Evolutionary conservation across 2,797 vertebrate species (phyloP), one percentile per base, ranked within the genome.

Genomic region (Lutjanus campechanus): DNA sequence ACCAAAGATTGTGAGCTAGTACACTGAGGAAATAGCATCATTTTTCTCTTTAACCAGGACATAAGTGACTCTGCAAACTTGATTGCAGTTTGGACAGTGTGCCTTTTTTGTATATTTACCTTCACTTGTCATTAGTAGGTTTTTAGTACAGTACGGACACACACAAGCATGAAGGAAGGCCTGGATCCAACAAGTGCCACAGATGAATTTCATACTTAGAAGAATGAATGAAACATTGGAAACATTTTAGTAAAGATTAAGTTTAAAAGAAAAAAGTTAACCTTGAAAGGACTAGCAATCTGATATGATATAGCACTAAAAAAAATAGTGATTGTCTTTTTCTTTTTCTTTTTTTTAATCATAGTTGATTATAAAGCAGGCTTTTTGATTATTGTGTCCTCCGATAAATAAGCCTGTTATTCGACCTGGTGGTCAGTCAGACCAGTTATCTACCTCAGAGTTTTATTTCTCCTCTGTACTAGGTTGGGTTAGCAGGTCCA

Each of bases 401-500:
- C 96, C 96, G 25, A 36, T 36, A 36, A 97, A 93, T 66, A 75
- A 93, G 96, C 97, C 97, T 97, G 96, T 97, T 96, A 96, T 97
- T 96, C 95, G 95, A 96, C 96, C 97, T 97, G 96, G 96, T 91
- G 96, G 96, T 96, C 96, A 94, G 93, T 95, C 94, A 96, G 97
- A 98, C 97, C 97, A 97, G 95, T 97, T 97, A 98, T 98, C 98
- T 99, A 99, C 98, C 98, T 99, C 98, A 99, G 96, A 97, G 96
- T 96, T 97, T 96, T 93, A 93, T 97, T 97, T 96, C 94, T 95
- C 93, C 97, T 98, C 96, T 97, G 93, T 97, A 96, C 89, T 95
- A 95, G 96, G 96, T 96, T 95, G 97, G 97, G 97, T 97, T 95
- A 97, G 97, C 97, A 96, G 97, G 97, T 97, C 97, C 97, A 97